These are phyloP conservation scores for Paracanthobrama guichenoti DNA, from an alignment of 2,113 vertebrate genomes.

Conservation along the genomic window DNA sequence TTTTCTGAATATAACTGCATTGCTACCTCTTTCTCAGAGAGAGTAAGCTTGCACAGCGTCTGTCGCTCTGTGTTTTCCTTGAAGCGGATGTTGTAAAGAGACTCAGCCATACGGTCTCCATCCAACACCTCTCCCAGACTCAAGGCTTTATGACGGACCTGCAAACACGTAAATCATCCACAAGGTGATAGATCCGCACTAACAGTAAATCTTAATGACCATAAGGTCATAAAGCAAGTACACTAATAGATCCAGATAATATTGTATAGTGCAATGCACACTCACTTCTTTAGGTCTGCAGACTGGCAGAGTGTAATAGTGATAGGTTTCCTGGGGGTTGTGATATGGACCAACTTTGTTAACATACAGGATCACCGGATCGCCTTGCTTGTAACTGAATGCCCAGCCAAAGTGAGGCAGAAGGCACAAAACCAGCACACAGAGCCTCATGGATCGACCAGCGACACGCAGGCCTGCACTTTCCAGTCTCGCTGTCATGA, in stretches of 20 bases:
- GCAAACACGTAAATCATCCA: conserved; percentile 17
- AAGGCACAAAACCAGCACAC: conserved; percentile 70
- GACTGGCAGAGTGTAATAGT: conserved; percentile 90
- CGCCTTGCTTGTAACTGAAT: conserved; percentile 78
- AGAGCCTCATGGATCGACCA: conserved; percentile 58
- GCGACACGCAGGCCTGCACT: conserved; percentile 39
- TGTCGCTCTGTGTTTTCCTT: conserved; percentile 78
- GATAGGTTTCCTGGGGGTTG: conserved; percentile 93
- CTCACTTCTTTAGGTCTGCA: conserved; percentile 85
- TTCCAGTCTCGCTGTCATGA: conserved; percentile 44
- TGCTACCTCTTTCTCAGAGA: conserved; percentile 76
- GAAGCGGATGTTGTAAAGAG: conserved; percentile 84
- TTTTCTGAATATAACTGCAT: not conserved
- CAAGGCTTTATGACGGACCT: conserved; percentile 88
- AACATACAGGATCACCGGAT: conserved; percentile 85
- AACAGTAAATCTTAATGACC: not conserved
- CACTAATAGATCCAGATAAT: not conserved
- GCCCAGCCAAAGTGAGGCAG: conserved; percentile 66
- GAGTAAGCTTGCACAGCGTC: conserved; percentile 80
- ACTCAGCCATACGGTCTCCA: conserved; percentile 91
- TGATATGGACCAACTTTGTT: conserved; percentile 95
- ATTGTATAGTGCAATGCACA: conserved; percentile 22
- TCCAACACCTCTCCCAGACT: conserved; percentile 89
- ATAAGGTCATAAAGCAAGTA: not conserved
- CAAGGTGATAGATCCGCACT: not conserved